These are phyloP conservation scores for Lasioglossum baleicum DNA, from an alignment of 1,140 invertebrate species.

Conservation along the genomic window DNA sequence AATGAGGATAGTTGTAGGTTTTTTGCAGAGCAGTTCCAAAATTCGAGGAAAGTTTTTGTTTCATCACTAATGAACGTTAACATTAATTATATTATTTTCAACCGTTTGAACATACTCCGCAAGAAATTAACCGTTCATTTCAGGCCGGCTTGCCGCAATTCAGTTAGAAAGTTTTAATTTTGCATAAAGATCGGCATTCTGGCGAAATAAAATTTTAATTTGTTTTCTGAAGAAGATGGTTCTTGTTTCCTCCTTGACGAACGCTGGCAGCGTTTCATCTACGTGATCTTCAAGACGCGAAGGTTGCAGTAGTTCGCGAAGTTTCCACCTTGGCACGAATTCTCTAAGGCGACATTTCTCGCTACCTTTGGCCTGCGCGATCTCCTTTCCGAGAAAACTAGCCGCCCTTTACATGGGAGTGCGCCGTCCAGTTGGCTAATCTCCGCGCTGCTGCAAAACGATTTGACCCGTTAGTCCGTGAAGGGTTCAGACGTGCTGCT, in stretches of 20 bases:
- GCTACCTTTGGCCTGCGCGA: conserved; percentile 48
- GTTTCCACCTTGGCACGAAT: conserved; percentile 72
- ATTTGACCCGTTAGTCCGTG: background rate
- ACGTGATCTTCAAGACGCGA: conserved; percentile 37
- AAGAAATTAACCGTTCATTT: too few relatives aligned
- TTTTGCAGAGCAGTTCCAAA: too few relatives aligned
- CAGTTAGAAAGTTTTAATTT: too few relatives aligned
- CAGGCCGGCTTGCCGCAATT: too few relatives aligned
- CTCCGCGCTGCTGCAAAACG: conserved; percentile 16
- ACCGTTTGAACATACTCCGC: too few relatives aligned
- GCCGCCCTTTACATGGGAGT: conserved; percentile 57
- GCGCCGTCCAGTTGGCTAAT: conserved; percentile 58
- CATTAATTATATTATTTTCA: too few relatives aligned
- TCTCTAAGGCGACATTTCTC: conserved; percentile 57
- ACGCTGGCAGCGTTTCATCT: background rate
- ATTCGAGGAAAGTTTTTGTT: too few relatives aligned
- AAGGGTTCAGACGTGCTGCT: background rate
- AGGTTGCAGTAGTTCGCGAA: conserved; percentile 49
- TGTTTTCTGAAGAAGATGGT: background rate
- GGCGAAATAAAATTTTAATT: too few relatives aligned
- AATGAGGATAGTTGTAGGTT: too few relatives aligned
- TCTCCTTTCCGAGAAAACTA: conserved; percentile 68
- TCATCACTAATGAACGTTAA: too few relatives aligned
- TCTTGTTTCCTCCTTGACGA: background rate
- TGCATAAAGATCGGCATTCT: too few relatives aligned